A percentile compares a stretch with the other conserved stretches of the same genome.
Conservation (phyloP, 2,888 invertebrate species). For the Polydesmus complanatus region DNA sequence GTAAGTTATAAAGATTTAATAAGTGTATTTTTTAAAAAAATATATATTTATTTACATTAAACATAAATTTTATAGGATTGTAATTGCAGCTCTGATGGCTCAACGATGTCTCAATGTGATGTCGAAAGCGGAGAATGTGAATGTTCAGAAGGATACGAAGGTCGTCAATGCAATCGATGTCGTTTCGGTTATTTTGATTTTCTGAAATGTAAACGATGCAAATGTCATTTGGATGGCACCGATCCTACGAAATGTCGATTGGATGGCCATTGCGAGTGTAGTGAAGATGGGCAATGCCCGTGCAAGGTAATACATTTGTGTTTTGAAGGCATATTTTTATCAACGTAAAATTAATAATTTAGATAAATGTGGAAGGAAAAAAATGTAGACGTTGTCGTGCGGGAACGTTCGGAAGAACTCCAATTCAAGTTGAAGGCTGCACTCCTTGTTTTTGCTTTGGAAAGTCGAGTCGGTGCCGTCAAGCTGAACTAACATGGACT, state of each 20-base stretch:
- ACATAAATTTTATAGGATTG: conserved; percentile 39
- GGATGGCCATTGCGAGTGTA: conserved; percentile 48
- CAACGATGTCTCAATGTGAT: conserved; percentile 52
- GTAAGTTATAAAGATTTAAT: conserved; percentile 30
- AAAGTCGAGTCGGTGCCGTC: conserved; percentile 60
- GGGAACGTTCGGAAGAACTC: conserved; percentile 72
- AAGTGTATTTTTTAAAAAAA: background rate
- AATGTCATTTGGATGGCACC: conserved; percentile 64
- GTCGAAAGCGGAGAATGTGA: conserved; percentile 52
- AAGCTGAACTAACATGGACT: conserved; percentile 69
- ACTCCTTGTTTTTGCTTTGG: conserved; percentile 94
- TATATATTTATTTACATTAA: background rate
- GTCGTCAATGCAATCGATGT: conserved; percentile 64
- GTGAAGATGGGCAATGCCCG: conserved; percentile 63
- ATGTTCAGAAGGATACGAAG: conserved; percentile 34
- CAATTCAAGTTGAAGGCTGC: conserved; percentile 69
- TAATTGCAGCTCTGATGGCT: conserved; percentile 57
- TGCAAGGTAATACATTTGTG: conserved; percentile 59
- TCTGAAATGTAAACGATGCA: conserved; percentile 71
- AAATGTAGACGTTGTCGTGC: conserved; percentile 70
- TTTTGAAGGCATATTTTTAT: background rate
- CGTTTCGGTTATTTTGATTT: conserved; percentile 75
- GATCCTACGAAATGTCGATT: conserved; percentile 37
- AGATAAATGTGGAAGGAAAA: conserved; percentile 68
- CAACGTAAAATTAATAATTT: conserved; percentile 12